Evolutionary conservation across 2,888 invertebrate genomes (phyloP).

Genomic region (Dolichopus griseipennis): DNA sequence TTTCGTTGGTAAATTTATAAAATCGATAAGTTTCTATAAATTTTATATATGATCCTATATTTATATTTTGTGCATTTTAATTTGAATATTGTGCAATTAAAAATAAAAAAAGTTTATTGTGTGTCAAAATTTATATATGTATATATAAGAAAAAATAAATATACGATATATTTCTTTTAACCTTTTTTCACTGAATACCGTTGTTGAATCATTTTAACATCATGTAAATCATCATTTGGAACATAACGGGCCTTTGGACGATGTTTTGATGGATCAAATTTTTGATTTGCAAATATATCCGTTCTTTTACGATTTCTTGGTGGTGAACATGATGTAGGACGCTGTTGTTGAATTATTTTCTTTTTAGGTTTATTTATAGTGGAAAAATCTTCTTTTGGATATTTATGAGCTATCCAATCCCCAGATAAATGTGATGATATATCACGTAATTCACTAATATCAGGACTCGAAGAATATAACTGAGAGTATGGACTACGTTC

Average conservation of each 20-base stretch:
- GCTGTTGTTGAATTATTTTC: slow-evolving; percentile 33
- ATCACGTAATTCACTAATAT: slow-evolving; percentile 65
- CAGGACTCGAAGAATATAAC: slow-evolving; percentile 73
- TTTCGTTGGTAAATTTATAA: too few species aligned
- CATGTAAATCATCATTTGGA: slow-evolving; percentile 46
- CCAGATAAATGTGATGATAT: slow-evolving; percentile 71
- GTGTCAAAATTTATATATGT: neutral
- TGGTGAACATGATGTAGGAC: slow-evolving; percentile 49
- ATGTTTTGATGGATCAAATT: slow-evolving; percentile 66
- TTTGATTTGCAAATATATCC: slow-evolving; percentile 53
- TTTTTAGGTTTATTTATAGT: slow-evolving; percentile 48
- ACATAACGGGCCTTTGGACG: slow-evolving; percentile 69
- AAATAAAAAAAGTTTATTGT: too few species aligned
- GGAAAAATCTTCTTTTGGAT: slow-evolving; percentile 51
- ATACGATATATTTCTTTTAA: neutral
- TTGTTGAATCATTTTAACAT: slow-evolving; percentile 9
- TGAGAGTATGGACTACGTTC: slow-evolving; percentile 56
- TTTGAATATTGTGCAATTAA: too few species aligned
- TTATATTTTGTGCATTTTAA: too few species aligned
- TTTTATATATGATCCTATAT: too few species aligned
- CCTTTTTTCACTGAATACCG: neutral
- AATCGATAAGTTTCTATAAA: too few species aligned
- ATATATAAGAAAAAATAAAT: slow-evolving; percentile 18
- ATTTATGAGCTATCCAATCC: slow-evolving; percentile 72
- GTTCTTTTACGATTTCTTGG: slow-evolving; percentile 42